Conservation (phyloP, 2,888 invertebrate genomes). For the Julus scanicus region DNA sequence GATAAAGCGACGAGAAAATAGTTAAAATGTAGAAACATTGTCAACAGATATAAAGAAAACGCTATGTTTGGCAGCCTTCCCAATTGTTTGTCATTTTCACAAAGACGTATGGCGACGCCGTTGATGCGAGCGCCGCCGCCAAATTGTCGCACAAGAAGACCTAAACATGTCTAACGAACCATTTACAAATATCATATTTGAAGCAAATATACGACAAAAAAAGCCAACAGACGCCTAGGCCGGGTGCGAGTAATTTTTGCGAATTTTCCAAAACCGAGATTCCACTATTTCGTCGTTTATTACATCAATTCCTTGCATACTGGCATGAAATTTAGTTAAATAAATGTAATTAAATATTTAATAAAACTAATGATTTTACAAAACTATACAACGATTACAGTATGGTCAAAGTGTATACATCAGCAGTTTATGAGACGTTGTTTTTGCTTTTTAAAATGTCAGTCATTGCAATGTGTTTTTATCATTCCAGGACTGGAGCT, state of each 20-base stretch:
- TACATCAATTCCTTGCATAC: too few relatives aligned
- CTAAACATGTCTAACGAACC: background rate
- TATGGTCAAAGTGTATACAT: too few relatives aligned
- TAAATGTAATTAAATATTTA: too few relatives aligned
- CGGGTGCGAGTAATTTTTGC: too few relatives aligned
- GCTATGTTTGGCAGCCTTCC: conserved; percentile 10
- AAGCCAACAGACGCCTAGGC: background rate
- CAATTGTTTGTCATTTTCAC: conserved; percentile 21
- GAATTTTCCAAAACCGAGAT: too few relatives aligned
- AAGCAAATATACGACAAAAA: background rate
- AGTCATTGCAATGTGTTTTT: background rate
- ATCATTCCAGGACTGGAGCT: conserved; percentile 59
- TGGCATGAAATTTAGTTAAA: too few relatives aligned
- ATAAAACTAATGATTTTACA: background rate
- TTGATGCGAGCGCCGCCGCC: background rate
- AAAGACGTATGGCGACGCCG: conserved; percentile 20
- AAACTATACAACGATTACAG: too few relatives aligned
- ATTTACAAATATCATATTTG: background rate
- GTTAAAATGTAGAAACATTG: background rate
- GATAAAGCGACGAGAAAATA: too few relatives aligned
- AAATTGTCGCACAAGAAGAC: background rate
- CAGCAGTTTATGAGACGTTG: too few relatives aligned
- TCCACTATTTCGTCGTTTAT: too few relatives aligned
- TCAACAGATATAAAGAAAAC: background rate
- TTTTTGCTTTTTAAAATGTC: too few relatives aligned